A percentile compares a stretch with the other conserved stretches of the same genome.
Conservation (phyloP, 64 coral and sea anemone genomes). For the Orbicella faveolata region DNA sequence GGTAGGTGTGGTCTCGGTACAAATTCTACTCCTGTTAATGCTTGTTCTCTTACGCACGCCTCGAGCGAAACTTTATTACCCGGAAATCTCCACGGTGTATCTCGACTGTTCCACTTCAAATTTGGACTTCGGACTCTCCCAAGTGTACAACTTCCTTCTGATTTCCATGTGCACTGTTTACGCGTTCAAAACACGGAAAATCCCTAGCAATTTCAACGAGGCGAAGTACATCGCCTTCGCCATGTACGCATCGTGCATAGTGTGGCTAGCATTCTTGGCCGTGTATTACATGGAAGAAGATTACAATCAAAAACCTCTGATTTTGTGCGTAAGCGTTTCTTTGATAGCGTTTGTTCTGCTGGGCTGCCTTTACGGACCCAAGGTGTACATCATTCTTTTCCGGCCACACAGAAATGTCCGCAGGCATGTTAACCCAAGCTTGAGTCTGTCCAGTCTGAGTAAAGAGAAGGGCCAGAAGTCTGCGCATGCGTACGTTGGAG, state of each 20-base stretch:
- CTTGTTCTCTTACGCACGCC: constrained; percentile 63
- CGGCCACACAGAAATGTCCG: constrained; percentile 81
- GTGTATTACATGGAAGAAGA: constrained; percentile 76
- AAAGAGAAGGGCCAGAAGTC: constrained; percentile 47
- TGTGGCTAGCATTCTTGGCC: constrained; percentile 83
- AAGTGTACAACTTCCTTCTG: constrained; percentile 92
- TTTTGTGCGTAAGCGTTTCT: constrained; percentile 79
- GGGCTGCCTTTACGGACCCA: constrained; percentile 73
- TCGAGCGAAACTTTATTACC: constrained; percentile 57
- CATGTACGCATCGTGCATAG: constrained; percentile 90
- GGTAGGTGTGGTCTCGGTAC: constrained; percentile 69
- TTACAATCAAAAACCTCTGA: constrained; percentile 53
- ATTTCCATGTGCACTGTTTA: constrained; percentile 88
- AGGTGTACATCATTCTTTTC: constrained; percentile 86
- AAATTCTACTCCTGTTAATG: constrained; percentile 70
- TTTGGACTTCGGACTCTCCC: constrained; percentile 77
- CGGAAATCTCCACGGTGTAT: constrained; percentile 54
- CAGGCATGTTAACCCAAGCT: constrained; percentile 53
- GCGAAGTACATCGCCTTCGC: constrained; percentile 95
- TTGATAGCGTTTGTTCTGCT: constrained; percentile 77
- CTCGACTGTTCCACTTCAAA: constrained; percentile 71
- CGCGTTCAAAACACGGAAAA: constrained; percentile 89
- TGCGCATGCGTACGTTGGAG: constrained; percentile 52
- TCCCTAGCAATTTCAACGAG: constrained; percentile 96
- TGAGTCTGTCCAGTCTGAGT: constrained; percentile 77